phyloP scores from a whole-genome alignment of 2,113 vertebrate genomes.

The Corvus moneduloides region DNA sequence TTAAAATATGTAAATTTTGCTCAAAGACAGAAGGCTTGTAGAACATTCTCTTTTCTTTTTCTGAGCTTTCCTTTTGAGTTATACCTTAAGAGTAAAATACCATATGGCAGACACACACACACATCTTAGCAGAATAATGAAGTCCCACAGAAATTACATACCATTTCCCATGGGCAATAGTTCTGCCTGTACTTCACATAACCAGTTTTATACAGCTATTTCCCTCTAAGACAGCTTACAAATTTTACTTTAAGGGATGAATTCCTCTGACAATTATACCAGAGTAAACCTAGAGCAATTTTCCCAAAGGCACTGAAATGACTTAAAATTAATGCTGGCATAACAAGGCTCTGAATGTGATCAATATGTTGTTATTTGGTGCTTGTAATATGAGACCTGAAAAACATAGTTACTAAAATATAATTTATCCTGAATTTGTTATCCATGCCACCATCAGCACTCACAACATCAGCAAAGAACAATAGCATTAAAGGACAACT shows the following conservation, averaged over 20 bases:
- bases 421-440: not conserved
- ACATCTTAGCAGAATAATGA: slow-evolving; percentile 57
- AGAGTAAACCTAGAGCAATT: not conserved
- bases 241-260: not conserved
- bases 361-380: not conserved
- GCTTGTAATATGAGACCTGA: not conserved
- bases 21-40: not conserved
- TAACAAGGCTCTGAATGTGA: not conserved
- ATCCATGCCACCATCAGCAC: not conserved
- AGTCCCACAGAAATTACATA: slow-evolving; percentile 51
- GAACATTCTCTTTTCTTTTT: slow-evolving; percentile 2
- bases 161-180: slow-evolving; percentile 9
- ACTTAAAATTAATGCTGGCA: not conserved
- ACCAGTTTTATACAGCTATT: slow-evolving; percentile 32
- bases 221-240: not conserved
- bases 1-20: slow-evolving; percentile 11
- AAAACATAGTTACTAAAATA: not conserved
- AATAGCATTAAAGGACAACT: not conserved
- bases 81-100: slow-evolving; percentile 63
- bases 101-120: slow-evolving; percentile 57
- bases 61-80: slow-evolving; percentile 38
- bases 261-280: not conserved
- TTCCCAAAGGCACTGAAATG: not conserved
- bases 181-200: slow-evolving; percentile 28
- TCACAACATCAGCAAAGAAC: not conserved